Evolutionary conservation across 2,888 invertebrate species (phyloP).

Genomic region (Sesia bembeciformis): DNA sequence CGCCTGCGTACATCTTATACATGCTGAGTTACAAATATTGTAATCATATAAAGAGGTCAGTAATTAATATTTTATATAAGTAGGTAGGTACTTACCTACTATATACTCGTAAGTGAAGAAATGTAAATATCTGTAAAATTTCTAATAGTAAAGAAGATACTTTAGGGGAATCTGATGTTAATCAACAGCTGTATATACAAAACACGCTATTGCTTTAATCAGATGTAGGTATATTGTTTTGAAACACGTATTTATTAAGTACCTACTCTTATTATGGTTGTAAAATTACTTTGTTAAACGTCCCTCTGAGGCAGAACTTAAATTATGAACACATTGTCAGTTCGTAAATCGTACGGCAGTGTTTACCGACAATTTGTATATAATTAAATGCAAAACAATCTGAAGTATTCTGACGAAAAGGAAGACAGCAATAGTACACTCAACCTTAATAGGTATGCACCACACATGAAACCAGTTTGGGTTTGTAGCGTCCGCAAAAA

Average conservation of each 20-base stretch:
- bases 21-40: too few species aligned
- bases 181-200: too few species aligned
- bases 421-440: slow-evolving; percentile 34
- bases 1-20: too few species aligned
- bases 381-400: slow-evolving; percentile 47
- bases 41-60: too few species aligned
- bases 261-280: slow-evolving; percentile 27
- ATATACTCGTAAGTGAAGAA: too few species aligned
- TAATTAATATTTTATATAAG: too few species aligned
- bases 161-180: too few species aligned
- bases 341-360: slow-evolving; percentile 43
- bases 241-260: not conserved
- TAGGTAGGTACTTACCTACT: too few species aligned
- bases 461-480: slow-evolving; percentile 38
- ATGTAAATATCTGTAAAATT: too few species aligned
- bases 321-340: slow-evolving; percentile 37
- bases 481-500: slow-evolving; percentile 34
- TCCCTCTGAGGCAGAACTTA: slow-evolving; percentile 19
- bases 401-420: slow-evolving; percentile 50
- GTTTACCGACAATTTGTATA: slow-evolving; percentile 20
- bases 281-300: slow-evolving; percentile 36
- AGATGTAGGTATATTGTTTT: too few species aligned
- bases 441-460: slow-evolving; percentile 42
- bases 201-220: too few species aligned
- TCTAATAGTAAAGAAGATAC: too few species aligned